Percentiles rank a stretch among this genome's conserved stretches.
Conservation (phyloP, 1,140 invertebrate genomes). For the Musca domestica region DNA sequence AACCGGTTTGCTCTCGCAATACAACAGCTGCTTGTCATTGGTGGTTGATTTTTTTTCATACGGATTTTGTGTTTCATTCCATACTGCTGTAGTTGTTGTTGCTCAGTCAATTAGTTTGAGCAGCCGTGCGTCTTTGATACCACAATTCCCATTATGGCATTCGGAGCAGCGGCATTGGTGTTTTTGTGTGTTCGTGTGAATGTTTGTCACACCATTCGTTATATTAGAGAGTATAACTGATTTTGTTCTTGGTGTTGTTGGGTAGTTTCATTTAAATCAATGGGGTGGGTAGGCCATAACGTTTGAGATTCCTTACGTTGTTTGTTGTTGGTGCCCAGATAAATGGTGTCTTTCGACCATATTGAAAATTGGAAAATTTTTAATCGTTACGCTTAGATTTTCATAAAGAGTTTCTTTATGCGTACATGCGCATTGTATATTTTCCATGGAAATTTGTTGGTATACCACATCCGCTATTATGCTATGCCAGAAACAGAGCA, state of each 20-base stretch:
- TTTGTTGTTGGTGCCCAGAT: not conserved
- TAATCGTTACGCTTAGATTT: not conserved
- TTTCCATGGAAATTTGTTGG: not conserved
- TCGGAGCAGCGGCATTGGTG: too few relatives aligned
- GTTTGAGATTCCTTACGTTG: not conserved
- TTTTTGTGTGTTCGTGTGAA: too few relatives aligned
- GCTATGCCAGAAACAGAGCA: too few relatives aligned
- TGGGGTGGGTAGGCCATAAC: not conserved
- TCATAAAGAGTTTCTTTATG: not conserved
- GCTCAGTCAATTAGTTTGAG: not conserved
- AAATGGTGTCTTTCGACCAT: conserved; percentile 1
- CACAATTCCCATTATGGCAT: conserved; percentile 2
- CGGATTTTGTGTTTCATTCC: not conserved
- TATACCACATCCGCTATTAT: too few relatives aligned
- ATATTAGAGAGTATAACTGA: too few relatives aligned
- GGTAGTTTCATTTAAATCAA: too few relatives aligned
- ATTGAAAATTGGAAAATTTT: conserved; percentile 16
- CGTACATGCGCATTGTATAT: conserved; percentile 12
- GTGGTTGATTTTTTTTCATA: conserved; percentile 2
- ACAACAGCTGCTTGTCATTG: conserved; percentile 3
- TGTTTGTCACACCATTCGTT: too few relatives aligned
- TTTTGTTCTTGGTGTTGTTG: too few relatives aligned
- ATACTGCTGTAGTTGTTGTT: too few relatives aligned
- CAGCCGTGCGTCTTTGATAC: conserved; percentile 13
- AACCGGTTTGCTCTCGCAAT: not conserved